Evolutionary conservation across 2,797 vertebrate genomes (phyloP).

Genomic region (Anolis apletophallus): DNA sequence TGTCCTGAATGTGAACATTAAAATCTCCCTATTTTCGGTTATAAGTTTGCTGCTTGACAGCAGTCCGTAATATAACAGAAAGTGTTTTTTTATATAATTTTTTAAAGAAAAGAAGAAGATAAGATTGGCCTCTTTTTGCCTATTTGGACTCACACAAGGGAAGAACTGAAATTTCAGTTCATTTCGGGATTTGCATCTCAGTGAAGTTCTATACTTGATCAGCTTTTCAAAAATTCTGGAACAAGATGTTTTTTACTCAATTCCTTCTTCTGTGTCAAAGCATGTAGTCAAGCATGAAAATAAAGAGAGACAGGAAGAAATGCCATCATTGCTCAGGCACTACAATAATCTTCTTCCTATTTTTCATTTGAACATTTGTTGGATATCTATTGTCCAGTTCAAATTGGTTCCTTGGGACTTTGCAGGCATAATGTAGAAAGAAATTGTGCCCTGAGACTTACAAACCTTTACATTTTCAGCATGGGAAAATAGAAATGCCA

Average conservation of each 20-base stretch:
- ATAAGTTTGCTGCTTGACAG: background rate
- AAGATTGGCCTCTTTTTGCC: background rate
- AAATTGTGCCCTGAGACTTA: constrained; percentile 28
- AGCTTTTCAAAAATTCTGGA: constrained; percentile 5
- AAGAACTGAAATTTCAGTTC: constrained; percentile 1
- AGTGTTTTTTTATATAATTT: no score
- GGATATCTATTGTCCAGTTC: constrained; percentile 17
- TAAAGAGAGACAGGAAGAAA: background rate
- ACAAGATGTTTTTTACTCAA: background rate
- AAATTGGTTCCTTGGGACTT: background rate
- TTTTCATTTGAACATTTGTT: background rate
- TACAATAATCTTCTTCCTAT: background rate
- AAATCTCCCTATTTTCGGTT: background rate
- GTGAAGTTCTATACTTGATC: background rate
- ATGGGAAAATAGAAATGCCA: background rate
- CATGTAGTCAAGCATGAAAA: background rate
- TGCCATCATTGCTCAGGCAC: accelerated
- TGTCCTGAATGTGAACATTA: background rate
- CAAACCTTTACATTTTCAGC: background rate
- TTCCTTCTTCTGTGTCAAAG: background rate
- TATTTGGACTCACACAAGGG: background rate
- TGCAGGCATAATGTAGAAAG: background rate
- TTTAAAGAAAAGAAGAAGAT: background rate
- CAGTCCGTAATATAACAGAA: background rate
- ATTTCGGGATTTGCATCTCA: background rate